Percentiles rank a stretch among this genome's conserved stretches.
These are phyloP conservation scores for Plebejus argus DNA, from an alignment of 2,888 invertebrate genomes.

Conservation along the genomic window DNA sequence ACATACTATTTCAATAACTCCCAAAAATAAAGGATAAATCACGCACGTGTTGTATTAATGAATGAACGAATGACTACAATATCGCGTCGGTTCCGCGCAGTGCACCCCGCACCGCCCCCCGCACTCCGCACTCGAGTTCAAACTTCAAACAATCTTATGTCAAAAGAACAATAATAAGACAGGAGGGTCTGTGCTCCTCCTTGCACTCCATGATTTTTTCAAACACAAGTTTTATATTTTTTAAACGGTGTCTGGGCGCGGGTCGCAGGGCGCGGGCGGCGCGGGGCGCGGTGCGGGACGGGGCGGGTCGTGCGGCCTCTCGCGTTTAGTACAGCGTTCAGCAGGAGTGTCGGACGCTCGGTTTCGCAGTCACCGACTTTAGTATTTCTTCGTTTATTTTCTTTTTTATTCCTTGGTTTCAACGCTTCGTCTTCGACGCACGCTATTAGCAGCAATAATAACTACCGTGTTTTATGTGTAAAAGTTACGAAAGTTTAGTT, in stretches of 20 bases:
- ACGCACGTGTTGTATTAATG: slow-evolving; percentile 71
- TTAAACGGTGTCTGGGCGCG: slow-evolving; percentile 64
- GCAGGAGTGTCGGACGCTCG: slow-evolving; percentile 80
- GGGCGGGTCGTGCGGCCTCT: slow-evolving; percentile 71
- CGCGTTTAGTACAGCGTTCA: slow-evolving; percentile 80
- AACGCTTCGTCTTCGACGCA: slow-evolving; percentile 58
- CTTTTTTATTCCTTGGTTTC: slow-evolving; percentile 81
- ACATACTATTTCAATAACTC: background rate
- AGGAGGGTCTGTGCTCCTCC: slow-evolving; percentile 12
- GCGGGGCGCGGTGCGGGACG: slow-evolving; percentile 57
- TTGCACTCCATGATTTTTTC: slow-evolving; percentile 55
- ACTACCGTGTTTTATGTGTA: slow-evolving; percentile 61
- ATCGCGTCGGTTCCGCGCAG: slow-evolving; percentile 40
- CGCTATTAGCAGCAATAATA: slow-evolving; percentile 61
- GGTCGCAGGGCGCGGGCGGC: slow-evolving; percentile 66
- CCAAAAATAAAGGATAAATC: slow-evolving; percentile 35
- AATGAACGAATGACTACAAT: slow-evolving; percentile 54
- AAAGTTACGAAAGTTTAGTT: slow-evolving; percentile 62
- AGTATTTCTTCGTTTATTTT: slow-evolving; percentile 79
- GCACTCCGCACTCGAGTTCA: slow-evolving; percentile 40
- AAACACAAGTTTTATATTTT: slow-evolving; percentile 57
- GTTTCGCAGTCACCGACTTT: slow-evolving; percentile 75
- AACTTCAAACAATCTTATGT: slow-evolving; percentile 43
- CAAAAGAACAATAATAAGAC: slow-evolving; percentile 20
- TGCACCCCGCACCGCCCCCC: slow-evolving; percentile 37